phyloP scores from a whole-genome alignment of 2,797 vertebrate species.

The Adelosebastes latens region DNA sequence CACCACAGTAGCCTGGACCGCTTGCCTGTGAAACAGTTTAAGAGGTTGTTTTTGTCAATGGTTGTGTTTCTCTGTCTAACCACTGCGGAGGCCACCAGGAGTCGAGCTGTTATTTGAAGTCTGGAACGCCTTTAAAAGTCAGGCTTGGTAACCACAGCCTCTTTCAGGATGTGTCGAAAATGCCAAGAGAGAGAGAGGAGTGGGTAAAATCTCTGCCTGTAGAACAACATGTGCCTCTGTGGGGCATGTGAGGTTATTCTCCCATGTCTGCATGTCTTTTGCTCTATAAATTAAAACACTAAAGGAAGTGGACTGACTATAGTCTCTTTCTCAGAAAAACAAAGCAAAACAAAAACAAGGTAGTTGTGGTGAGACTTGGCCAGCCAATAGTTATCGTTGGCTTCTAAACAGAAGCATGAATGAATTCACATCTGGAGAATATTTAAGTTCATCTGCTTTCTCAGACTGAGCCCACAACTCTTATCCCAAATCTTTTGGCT shows the following conservation, averaged over 20 bases:
- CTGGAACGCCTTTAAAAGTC: conserved; percentile 43
- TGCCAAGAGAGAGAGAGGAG: neutral
- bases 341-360: conserved; percentile 32
- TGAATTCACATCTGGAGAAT: conserved; percentile 55
- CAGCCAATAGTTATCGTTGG: conserved; percentile 47
- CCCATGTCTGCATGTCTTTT: conserved; percentile 17
- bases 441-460: conserved; percentile 38
- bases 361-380: conserved; percentile 47
- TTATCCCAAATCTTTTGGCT: neutral
- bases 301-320: conserved; percentile 1
- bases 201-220: neutral
- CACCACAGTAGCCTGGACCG: conserved; percentile 54
- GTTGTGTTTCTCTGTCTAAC: conserved; percentile 47
- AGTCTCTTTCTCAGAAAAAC: conserved; percentile 15
- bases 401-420: conserved; percentile 48
- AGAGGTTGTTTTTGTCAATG: conserved; percentile 63
- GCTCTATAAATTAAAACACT: conserved; percentile 22
- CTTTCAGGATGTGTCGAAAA: conserved; percentile 14
- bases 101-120: conserved; percentile 46
- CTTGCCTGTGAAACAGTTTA: conserved; percentile 46
- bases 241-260: neutral
- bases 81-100: conserved; percentile 56
- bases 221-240: conserved; percentile 32
- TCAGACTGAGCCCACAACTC: neutral
- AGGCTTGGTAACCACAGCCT: conserved; percentile 26